These are phyloP conservation scores for Phaedon cochleariae DNA, from an alignment of 2,888 invertebrate genomes.

Conservation along the genomic window DNA sequence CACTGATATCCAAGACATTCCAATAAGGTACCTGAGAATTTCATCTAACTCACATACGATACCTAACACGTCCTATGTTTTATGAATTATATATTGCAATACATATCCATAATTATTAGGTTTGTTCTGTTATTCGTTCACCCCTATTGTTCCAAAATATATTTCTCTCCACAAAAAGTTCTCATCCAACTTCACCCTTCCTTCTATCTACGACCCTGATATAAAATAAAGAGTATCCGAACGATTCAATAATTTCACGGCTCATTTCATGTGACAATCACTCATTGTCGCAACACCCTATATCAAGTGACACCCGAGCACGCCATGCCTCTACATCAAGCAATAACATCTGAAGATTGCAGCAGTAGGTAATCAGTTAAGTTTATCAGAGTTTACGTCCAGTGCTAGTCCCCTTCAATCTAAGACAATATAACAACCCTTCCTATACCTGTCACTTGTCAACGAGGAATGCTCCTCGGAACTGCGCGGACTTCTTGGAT, in stretches of 20 bases:
- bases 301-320: not conserved
- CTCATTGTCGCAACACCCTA: not conserved
- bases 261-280: not conserved
- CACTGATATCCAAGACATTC: no score
- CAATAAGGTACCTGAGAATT: no score
- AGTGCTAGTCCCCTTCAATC: slow-evolving; percentile 43
- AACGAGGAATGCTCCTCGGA: slow-evolving; percentile 53
- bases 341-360: slow-evolving; percentile 40
- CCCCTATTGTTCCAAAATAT: no score
- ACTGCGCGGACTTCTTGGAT: slow-evolving; percentile 51
- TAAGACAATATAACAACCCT: slow-evolving; percentile 56
- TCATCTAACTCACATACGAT: no score
- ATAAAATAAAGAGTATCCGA: not conserved
- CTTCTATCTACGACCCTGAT: not conserved
- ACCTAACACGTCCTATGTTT: no score
- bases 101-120: no score
- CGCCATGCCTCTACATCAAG: slow-evolving; percentile 23
- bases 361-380: slow-evolving; percentile 45
- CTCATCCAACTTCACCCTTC: no score
- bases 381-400: slow-evolving; percentile 46
- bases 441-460: slow-evolving; percentile 59
- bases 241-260: not conserved
- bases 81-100: no score
- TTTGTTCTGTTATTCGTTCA: no score
- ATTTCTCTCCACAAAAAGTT: no score